phyloP scores from a whole-genome alignment of 1,140 invertebrate genomes.

The Antheraea pernyi region DNA sequence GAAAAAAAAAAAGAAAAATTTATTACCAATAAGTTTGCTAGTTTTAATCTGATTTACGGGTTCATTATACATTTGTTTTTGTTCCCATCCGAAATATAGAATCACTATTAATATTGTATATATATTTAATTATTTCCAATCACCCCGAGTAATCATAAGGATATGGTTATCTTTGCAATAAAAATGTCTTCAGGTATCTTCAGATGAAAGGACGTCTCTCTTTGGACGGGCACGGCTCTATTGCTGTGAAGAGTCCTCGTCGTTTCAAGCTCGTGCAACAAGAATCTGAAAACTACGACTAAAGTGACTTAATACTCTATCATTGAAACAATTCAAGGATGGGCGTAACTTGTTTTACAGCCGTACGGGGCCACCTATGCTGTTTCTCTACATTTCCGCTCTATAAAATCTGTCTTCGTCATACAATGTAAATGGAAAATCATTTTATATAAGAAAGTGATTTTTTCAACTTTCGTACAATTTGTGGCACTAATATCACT shows the following conservation, averaged over 20 bases:
- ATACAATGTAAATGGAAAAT: not conserved
- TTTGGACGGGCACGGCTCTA: constrained; percentile 86
- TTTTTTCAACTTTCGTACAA: too few species aligned
- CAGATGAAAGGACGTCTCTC: constrained; percentile 85
- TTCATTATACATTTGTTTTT: too few species aligned
- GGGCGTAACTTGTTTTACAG: not conserved
- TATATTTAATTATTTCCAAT: too few species aligned
- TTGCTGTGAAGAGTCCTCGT: constrained; percentile 90
- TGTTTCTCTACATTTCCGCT: not conserved
- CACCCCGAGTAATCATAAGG: too few species aligned
- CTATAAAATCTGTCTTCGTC: not conserved
- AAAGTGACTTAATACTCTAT: constrained; percentile 54
- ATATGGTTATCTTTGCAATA: not conserved
- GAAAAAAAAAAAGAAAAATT: too few species aligned
- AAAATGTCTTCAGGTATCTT: constrained; percentile 77
- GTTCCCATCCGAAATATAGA: too few species aligned
- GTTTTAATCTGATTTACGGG: too few species aligned
- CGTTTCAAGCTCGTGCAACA: constrained; percentile 93
- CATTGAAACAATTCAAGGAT: not conserved
- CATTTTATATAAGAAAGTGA: not conserved
- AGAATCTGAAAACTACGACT: constrained; percentile 94
- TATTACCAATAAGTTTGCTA: too few species aligned
- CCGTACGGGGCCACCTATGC: not conserved
- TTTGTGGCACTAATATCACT: too few species aligned
- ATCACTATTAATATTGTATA: too few species aligned